A percentile compares a stretch with the other conserved stretches of the same genome.
Conservation (phyloP, 2,888 invertebrate species). For the Drosophila borborema region DNA sequence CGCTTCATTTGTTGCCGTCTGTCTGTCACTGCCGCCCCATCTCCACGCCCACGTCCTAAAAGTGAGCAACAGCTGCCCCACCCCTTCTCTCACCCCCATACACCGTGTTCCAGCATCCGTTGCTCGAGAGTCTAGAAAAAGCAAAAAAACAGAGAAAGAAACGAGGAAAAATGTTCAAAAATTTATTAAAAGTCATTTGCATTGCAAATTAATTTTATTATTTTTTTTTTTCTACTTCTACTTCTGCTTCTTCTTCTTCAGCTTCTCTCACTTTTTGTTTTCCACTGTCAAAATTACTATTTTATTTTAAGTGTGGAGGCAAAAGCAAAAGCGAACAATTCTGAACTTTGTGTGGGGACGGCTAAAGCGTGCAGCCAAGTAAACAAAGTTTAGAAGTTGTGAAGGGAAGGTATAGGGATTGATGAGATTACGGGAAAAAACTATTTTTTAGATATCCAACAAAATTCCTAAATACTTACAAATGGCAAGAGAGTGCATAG, state of each 20-base stretch:
- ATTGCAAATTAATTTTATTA: conserved; percentile 70
- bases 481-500: too few species aligned
- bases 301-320: conserved; percentile 62
- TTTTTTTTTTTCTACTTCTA: background rate
- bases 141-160: conserved; percentile 1
- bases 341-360: background rate
- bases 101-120: conserved; percentile 1
- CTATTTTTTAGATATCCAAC: background rate
- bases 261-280: conserved; percentile 3
- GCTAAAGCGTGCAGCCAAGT: conserved; percentile 39
- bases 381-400: conserved; percentile 48
- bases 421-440: background rate
- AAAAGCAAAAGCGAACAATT: conserved; percentile 4
- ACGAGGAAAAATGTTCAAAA: conserved; percentile 40
- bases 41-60: conserved; percentile 6
- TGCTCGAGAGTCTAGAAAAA: conserved; percentile 7
- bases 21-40: conserved; percentile 7
- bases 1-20: conserved; percentile 65
- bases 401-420: background rate
- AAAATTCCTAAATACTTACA: too few species aligned
- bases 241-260: background rate
- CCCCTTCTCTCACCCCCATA: background rate
- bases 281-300: conserved; percentile 64
- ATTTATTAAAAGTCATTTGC: conserved; percentile 72
- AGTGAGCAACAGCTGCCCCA: conserved; percentile 54